Evolutionary conservation across 2,797 vertebrate genomes (phyloP).

Genomic region (Spinibarbus caldwelli): DNA sequence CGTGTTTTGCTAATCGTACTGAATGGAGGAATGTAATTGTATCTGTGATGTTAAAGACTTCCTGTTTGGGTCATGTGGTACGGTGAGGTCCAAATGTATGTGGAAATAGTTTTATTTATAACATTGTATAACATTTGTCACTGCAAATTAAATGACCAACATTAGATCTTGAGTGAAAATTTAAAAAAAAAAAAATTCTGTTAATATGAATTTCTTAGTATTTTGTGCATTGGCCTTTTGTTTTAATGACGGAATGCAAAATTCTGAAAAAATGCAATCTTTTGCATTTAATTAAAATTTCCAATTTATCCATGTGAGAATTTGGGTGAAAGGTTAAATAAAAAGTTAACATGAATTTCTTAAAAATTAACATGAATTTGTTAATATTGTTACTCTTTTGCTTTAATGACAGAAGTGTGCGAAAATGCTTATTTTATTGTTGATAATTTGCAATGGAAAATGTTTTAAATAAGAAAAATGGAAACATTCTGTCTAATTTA

Average conservation of each 20-base stretch:
- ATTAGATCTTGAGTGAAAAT: background rate
- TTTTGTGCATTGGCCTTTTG: no score
- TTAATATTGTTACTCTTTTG: no score
- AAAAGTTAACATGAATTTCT: no score
- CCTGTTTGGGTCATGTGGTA: background rate
- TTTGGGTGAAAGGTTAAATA: no score
- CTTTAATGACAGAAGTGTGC: no score
- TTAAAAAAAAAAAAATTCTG: background rate
- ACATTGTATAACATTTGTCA: background rate
- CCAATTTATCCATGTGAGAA: background rate
- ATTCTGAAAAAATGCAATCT: no score
- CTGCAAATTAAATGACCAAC: background rate
- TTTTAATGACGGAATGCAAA: no score
- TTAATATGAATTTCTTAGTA: background rate
- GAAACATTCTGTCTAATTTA: no score
- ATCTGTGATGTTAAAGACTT: background rate
- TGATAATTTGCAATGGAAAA: no score
- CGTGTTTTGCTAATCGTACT: background rate
- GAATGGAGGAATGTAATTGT: background rate
- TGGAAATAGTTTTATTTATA: background rate
- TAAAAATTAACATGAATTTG: no score
- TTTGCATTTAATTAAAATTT: background rate
- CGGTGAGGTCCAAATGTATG: background rate
- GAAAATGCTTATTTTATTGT: no score
- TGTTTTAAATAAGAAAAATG: no score